These are phyloP conservation scores for Chromobotia macracanthus DNA, from an alignment of 2,797 vertebrate genomes.

Conservation along the genomic window DNA sequence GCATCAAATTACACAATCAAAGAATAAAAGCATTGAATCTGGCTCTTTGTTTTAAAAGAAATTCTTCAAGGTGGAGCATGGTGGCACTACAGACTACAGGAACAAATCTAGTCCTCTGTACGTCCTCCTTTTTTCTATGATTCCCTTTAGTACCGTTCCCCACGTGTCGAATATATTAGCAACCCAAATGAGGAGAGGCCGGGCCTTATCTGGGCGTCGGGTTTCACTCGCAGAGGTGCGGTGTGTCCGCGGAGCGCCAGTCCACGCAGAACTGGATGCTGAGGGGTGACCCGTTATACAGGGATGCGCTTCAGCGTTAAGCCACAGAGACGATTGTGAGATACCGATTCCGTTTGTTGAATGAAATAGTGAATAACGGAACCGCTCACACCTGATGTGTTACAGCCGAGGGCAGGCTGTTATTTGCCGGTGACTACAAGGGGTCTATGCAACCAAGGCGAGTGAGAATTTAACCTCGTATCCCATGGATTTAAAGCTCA, in stretches of 20 bases:
- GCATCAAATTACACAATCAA: background rate
- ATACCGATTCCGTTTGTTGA: conserved; percentile 20
- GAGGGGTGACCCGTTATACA: conserved; percentile 51
- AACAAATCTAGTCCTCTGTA: conserved; percentile 58
- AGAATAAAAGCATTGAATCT: background rate
- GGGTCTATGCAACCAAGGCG: conserved; percentile 8
- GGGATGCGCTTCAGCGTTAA: conserved; percentile 28
- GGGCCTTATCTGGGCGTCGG: conserved; percentile 72
- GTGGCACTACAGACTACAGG: conserved; percentile 39
- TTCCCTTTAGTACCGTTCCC: conserved; percentile 72
- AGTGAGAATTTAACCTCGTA: conserved; percentile 34
- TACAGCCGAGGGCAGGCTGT: conserved; percentile 20
- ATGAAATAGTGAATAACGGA: conserved; percentile 9
- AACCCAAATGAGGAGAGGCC: conserved; percentile 69
- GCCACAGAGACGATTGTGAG: conserved; percentile 43
- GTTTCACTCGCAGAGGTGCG: conserved; percentile 75
- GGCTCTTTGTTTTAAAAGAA: background rate
- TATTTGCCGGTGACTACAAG: conserved; percentile 56
- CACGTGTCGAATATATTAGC: conserved; percentile 80
- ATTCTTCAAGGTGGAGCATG: conserved; percentile 2
- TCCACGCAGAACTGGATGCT: conserved; percentile 72
- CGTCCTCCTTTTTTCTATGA: conserved; percentile 50
- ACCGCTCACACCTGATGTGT: conserved; percentile 56
- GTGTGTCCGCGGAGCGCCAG: conserved; percentile 63
- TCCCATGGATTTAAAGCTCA: conserved; percentile 68